A percentile compares a stretch with the other conserved stretches of the same genome.
Conservation (phyloP, 1,140 invertebrate genomes). For the Eulimnadia texana region DNA sequence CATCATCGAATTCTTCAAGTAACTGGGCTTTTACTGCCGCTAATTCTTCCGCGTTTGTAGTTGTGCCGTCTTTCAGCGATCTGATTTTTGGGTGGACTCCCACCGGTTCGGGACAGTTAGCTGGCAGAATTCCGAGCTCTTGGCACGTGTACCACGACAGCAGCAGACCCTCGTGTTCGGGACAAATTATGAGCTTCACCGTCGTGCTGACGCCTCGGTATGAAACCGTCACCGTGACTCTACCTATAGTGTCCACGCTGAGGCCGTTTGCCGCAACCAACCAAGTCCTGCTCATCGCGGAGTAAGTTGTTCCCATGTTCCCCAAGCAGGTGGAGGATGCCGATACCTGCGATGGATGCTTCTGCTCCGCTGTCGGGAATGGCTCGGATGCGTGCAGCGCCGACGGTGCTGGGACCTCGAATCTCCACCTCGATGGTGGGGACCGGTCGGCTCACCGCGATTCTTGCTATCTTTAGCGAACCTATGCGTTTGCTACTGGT, state of each 20-base stretch:
- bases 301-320: neutral
- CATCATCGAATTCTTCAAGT: neutral
- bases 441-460: too few species aligned
- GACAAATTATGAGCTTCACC: neutral
- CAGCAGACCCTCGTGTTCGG: neutral
- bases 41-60: neutral
- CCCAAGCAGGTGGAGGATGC: neutral
- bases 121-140: conserved; percentile 11
- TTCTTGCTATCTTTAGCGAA: too few species aligned
- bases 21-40: neutral
- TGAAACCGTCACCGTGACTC: conserved; percentile 9
- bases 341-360: conserved; percentile 8
- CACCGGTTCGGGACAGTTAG: neutral
- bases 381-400: neutral
- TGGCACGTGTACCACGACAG: neutral
- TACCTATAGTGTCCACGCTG: conserved; percentile 7
- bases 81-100: neutral
- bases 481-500: neutral
- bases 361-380: conserved; percentile 8
- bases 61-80: neutral
- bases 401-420: too few species aligned
- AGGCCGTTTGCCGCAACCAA: conserved; percentile 12
- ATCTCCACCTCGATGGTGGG: too few species aligned
- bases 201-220: neutral
- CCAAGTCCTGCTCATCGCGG: neutral